A percentile compares a stretch with the other conserved stretches of the same genome.
These are phyloP conservation scores for Goniozus legneri DNA, from an alignment of 1,140 invertebrate genomes.

Conservation along the genomic window DNA sequence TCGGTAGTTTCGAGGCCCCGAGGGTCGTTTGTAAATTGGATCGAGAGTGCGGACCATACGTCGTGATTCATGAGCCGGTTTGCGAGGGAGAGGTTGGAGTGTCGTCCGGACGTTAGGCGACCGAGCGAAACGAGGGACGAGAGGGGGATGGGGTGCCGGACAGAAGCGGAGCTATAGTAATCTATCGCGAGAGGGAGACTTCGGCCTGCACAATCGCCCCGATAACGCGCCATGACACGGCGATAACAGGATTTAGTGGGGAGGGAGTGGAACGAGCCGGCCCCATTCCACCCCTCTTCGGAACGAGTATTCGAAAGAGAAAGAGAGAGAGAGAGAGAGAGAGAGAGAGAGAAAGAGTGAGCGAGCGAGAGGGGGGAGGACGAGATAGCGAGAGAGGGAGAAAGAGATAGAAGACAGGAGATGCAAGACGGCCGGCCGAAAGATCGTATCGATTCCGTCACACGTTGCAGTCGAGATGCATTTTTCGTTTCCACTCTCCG, in stretches of 20 bases:
- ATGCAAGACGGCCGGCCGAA: slow-evolving; percentile 14
- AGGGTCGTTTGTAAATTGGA: slow-evolving; percentile 24
- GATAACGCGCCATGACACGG: slow-evolving; percentile 31
- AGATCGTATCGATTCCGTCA: slow-evolving; percentile 34
- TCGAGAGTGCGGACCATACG: slow-evolving; percentile 10
- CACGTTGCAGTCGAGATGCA: slow-evolving; percentile 14
- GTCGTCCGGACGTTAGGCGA: slow-evolving; percentile 26
- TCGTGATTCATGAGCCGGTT: slow-evolving; percentile 25
- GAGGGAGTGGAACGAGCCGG: neutral
- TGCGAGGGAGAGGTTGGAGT: too few species aligned
- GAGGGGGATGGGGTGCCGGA: slow-evolving; percentile 17
- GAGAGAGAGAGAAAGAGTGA: slow-evolving; percentile 5
- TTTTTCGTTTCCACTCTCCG: slow-evolving; percentile 11
- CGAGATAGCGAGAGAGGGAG: neutral
- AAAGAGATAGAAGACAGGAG: neutral
- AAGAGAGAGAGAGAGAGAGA: neutral
- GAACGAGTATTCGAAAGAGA: neutral
- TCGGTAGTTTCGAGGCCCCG: too few species aligned
- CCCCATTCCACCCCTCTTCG: neutral
- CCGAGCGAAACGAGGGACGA: too few species aligned
- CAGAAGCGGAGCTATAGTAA: slow-evolving; percentile 28
- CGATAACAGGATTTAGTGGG: slow-evolving; percentile 32
- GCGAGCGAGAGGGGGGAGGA: neutral
- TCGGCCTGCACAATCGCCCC: slow-evolving; percentile 29
- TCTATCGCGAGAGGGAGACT: slow-evolving; percentile 34